phyloP scores from a whole-genome alignment of 2,888 invertebrate species.

The Doris montereyensis region DNA sequence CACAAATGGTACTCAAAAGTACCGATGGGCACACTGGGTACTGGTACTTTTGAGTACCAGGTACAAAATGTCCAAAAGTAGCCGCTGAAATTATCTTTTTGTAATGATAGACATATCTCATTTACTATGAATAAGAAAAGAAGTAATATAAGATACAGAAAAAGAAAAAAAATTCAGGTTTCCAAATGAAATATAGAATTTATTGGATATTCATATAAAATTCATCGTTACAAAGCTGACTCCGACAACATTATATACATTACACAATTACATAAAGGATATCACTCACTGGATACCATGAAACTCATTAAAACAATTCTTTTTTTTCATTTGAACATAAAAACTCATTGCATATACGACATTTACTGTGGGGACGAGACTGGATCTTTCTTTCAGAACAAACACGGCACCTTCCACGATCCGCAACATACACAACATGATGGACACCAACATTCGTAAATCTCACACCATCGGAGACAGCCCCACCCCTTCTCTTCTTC shows the following conservation, averaged over 20 bases:
- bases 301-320: not conserved
- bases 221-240: too few species aligned
- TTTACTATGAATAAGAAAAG: not conserved
- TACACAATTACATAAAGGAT: not conserved
- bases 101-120: not conserved
- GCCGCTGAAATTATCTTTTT: not conserved
- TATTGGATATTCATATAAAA: not conserved
- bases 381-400: not conserved
- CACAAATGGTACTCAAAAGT: not conserved
- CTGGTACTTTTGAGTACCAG: not conserved
- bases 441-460: not conserved
- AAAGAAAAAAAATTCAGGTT: not conserved
- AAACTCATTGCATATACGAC: not conserved
- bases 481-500: not conserved
- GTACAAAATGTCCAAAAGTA: not conserved
- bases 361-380: not conserved
- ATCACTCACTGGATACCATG: not conserved
- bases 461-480: not conserved
- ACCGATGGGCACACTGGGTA: not conserved
- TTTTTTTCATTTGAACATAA: not conserved
- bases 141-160: not conserved
- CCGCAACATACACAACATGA: not conserved
- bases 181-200: not conserved
- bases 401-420: not conserved
- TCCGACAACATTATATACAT: not conserved